A percentile compares a stretch with the other conserved stretches of the same genome.
phyloP scores from a whole-genome alignment of 2,888 invertebrate species.

The Nomada ferruginata region DNA sequence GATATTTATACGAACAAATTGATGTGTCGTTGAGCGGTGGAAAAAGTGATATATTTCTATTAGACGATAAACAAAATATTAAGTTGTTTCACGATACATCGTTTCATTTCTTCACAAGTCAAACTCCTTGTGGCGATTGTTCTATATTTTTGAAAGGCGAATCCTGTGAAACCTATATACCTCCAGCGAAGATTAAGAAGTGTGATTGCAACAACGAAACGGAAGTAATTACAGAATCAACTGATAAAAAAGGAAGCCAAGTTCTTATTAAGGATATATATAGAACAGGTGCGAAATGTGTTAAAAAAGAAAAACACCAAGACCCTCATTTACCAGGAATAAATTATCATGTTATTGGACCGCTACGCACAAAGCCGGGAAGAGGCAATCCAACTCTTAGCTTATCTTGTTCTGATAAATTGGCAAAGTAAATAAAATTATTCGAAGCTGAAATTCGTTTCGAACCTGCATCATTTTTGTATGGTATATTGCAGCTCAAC shows the following conservation, averaged over 20 bases:
- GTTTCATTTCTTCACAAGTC: conserved; percentile 94
- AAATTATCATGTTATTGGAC: conserved; percentile 89
- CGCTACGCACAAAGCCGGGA: conserved; percentile 94
- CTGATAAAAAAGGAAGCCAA: conserved; percentile 24
- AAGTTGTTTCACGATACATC: conserved; percentile 86
- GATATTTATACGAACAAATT: conserved; percentile 90
- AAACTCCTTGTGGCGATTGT: conserved; percentile 97
- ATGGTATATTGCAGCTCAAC: neutral
- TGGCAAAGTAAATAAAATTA: conserved; percentile 85
- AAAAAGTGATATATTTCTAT: conserved; percentile 80
- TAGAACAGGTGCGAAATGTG: conserved; percentile 96
- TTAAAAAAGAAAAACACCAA: conserved; percentile 85
- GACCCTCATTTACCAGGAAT: conserved; percentile 87
- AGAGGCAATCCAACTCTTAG: conserved; percentile 95
- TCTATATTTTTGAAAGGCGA: conserved; percentile 90
- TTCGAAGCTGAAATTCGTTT: conserved; percentile 10
- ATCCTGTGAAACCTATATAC: conserved; percentile 67
- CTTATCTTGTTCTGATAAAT: conserved; percentile 97
- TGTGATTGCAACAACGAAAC: conserved; percentile 34
- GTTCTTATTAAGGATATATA: conserved; percentile 78
- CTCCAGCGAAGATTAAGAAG: conserved; percentile 72
- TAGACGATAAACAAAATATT: conserved; percentile 82
- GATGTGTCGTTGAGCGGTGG: conserved; percentile 79
- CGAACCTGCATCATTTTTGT: neutral
- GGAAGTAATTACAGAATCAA: conserved; percentile 17